phyloP scores from a whole-genome alignment of 2,113 vertebrate genomes.

The Semnornis frantzii region DNA sequence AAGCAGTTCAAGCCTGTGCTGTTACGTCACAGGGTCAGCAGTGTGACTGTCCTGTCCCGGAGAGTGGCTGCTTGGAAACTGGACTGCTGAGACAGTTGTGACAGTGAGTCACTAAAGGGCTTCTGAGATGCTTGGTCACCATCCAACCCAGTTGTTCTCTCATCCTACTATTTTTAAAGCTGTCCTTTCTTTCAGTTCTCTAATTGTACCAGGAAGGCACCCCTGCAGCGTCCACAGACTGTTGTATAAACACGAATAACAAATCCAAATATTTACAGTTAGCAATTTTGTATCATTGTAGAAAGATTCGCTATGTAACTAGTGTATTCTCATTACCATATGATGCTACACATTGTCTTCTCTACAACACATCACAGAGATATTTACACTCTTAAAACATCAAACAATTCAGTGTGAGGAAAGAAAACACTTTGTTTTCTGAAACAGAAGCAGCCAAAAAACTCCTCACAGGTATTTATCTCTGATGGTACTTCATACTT shows the following conservation, averaged over 20 bases:
- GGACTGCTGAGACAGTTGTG: not conserved
- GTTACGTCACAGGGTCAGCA: not conserved
- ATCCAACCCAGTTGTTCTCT: slow-evolving; percentile 4
- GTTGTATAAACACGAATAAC: not conserved
- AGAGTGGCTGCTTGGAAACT: not conserved
- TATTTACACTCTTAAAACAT: not conserved
- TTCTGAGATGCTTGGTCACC: not conserved
- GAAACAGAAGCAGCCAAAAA: not conserved
- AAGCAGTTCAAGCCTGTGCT: not conserved
- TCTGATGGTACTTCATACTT: not conserved
- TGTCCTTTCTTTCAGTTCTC: not conserved
- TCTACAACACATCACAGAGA: not conserved
- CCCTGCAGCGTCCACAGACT: not conserved
- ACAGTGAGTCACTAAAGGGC: not conserved
- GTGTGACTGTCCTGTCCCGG: not conserved
- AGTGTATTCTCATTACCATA: not conserved
- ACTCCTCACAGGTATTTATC: not conserved
- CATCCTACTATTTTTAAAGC: slow-evolving; percentile 21
- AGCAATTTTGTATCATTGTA: not conserved
- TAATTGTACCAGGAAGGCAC: not conserved
- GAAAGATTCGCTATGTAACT: not conserved
- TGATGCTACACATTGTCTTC: not conserved
- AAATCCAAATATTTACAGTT: not conserved
- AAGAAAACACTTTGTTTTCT: not conserved
- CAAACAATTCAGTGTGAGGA: not conserved